Base-by-base conservation (phyloP, 2,888 invertebrate species). In the Zootermopsis nevadensis region DNA sequence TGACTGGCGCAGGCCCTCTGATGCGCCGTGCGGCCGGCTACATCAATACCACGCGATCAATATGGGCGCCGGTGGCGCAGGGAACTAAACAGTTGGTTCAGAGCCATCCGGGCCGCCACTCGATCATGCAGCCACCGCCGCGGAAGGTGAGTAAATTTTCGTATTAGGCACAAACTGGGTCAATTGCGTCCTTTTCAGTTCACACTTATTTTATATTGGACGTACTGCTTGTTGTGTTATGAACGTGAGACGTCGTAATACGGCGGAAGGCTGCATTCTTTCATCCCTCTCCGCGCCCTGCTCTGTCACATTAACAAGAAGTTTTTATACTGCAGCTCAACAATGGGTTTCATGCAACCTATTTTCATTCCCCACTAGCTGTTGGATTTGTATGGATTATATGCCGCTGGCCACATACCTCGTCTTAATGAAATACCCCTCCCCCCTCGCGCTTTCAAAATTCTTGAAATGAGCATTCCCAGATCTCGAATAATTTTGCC, bases 121-220 rank as follows among this genome's bases (percentile, higher is more conserved):
- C 95, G 95, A 95, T 95, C 95, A 95, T 95, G 95, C 95, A 95
- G 93, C 95, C 95, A 88, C 95, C 95, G 88, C 95, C 95, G 89
- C 94, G 95, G 91, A 95, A 95, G 94, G 95, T 95, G 92, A 93
- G 92, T 89, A 76, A 15, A 19, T 19, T 31, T 4, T 31, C 83
- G 53, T 38, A 48, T 24, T 38, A 48, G 1, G 38, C 35, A 33
- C 42, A 76, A 22, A n/a, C 19, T 48, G 48, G 19, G 12, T 15
- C 19, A 48, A 19, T 4, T 19, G 19, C 1, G 3, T 48, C 19
- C 48, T 48, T 48, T 48, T 48, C 19, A 19, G 19, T 48, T 48
- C 48, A 15, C 15, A 48, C 48, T 19, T 4, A 19, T n/a, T 48
- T 48, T 19, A 48, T 48, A 4, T 48, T 48, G 48, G 15, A 15